Evolutionary conservation across 2,113 vertebrate genomes (phyloP), one percentile per base, ranked within the genome.

Genomic region (Stigmatopora nigra): DNA sequence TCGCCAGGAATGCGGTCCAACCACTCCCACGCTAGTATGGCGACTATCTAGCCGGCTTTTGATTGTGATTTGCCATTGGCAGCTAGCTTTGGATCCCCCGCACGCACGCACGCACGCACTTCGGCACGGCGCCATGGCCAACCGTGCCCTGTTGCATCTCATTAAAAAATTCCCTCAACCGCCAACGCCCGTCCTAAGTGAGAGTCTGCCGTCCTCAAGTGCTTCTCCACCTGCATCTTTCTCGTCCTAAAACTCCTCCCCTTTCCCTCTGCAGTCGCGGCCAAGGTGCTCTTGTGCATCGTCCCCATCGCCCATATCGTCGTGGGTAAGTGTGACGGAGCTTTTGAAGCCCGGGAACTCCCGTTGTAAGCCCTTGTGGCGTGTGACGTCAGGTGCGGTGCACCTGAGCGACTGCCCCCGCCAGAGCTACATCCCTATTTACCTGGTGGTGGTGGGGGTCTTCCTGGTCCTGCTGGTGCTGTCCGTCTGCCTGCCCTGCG

Each of bases 401-500:
- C 51, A 90, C 52, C 69, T 89, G 35, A 0, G 84, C 0, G 83
- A 90, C 15, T 91, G 90, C 70, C 85, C 90, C 0, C 67, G 53
- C 2, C 25, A 91, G 77, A 62, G 0, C 65, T 78, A 48, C 68
- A 90, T 91, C 73, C 90, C 90, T 73, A 75, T 91, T 70, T 91
- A 89, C 46, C 20, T 91, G 78, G 68, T 91, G 3, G 89, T 90
- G 19, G 3, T 13, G 51, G 90, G 90, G 5, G 63, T 77, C 5
- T 89, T 85, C 13, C 1, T 73, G 16, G 2, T 89, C n/a, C 0
- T 65, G 53, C 53, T 90, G 17, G 1, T 19, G 0, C 0, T 85
- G 53, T 58, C 88, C 4, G 31, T 82, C 20, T 85, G 77, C 67
- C 73, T 89, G 13, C 86, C 88, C 13, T 86, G 80, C 0, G 0